phyloP scores from a whole-genome alignment of 2,797 vertebrate species.

The Chrysocyon brachyurus region DNA sequence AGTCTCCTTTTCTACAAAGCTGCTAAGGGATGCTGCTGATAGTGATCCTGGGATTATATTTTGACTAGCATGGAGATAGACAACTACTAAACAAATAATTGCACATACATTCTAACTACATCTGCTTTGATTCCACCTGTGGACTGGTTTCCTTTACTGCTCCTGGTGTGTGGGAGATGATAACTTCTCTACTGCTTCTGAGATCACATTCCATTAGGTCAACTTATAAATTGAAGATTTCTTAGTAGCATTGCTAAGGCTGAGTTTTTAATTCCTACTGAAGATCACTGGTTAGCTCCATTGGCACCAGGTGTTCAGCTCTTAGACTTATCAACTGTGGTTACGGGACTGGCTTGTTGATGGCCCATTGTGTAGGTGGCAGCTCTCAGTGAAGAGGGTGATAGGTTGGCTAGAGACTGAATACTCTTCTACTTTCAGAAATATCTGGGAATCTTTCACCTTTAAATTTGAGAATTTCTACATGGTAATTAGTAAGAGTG shows the following conservation, averaged over 20 bases:
- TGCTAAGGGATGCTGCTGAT: neutral
- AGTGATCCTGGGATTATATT: neutral
- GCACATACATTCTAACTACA: neutral
- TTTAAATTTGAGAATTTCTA: conserved; percentile 35
- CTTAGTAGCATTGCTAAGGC: neutral
- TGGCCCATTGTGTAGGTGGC: neutral
- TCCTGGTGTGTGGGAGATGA: neutral
- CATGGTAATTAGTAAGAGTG: conserved; percentile 5
- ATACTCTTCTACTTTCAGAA: neutral
- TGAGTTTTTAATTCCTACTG: neutral
- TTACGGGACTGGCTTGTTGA: neutral
- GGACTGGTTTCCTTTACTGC: neutral
- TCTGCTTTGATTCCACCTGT: conserved; percentile 29
- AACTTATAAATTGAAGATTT: conserved; percentile 1
- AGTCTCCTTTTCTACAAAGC: neutral
- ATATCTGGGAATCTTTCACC: neutral
- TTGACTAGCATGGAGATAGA: neutral
- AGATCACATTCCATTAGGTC: neutral
- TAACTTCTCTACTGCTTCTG: neutral
- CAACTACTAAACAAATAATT: conserved; percentile 31
- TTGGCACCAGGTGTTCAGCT: neutral
- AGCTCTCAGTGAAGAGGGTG: neutral
- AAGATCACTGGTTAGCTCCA: neutral
- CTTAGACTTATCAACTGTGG: neutral
- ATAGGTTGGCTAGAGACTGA: neutral